These are phyloP conservation scores for Lamprotornis superbus DNA, from an alignment of 2,113 vertebrate genomes.

Conservation along the genomic window DNA sequence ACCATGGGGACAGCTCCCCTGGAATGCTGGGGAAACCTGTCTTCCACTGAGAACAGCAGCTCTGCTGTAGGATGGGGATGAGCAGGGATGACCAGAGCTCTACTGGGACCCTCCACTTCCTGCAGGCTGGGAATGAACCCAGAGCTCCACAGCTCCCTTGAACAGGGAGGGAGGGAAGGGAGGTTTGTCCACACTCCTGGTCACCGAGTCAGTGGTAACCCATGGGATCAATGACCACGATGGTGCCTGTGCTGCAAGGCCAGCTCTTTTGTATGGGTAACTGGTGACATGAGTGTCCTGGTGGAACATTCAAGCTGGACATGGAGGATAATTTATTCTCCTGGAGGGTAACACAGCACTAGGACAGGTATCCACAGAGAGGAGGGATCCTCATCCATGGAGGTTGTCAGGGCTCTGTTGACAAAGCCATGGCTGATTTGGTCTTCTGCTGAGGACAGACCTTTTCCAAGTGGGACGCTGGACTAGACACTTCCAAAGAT, in stretches of 20 bases:
- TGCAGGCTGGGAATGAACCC: background rate
- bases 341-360: background rate
- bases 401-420: background rate
- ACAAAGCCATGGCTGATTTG: background rate
- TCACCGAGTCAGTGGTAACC: background rate
- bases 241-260: background rate
- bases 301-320: background rate
- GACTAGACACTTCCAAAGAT: background rate
- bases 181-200: background rate
- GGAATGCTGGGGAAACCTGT: background rate
- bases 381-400: background rate
- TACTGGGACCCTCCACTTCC: background rate
- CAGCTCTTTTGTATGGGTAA: background rate
- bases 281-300: background rate
- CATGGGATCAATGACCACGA: rapidly evolving
- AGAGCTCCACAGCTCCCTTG: background rate
- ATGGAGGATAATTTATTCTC: background rate
- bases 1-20: background rate
- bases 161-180: background rate
- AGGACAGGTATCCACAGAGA: background rate
- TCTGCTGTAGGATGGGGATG: background rate
- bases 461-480: background rate
- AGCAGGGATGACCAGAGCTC: background rate
- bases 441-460: background rate
- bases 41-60: background rate